phyloP scores from a whole-genome alignment of 2,888 invertebrate genomes.

The Callimorpha dominula region DNA sequence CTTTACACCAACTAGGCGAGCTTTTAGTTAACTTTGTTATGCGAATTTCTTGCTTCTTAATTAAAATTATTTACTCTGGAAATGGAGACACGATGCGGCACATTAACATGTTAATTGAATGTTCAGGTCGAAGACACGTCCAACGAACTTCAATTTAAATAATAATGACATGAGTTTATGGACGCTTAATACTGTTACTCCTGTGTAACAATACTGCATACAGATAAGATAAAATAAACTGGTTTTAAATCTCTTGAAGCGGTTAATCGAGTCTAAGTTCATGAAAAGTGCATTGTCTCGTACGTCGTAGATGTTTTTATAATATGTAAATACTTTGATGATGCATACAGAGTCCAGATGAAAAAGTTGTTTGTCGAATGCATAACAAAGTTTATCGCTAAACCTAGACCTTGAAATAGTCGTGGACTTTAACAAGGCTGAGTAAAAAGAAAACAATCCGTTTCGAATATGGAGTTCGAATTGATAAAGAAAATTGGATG shows the following conservation, averaged over 20 bases:
- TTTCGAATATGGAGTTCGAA: too few relatives aligned
- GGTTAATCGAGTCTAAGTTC: constrained; percentile 11
- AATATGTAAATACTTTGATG: neutral
- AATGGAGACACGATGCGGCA: constrained; percentile 15
- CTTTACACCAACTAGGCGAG: constrained; percentile 36
- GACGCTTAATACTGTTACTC: neutral
- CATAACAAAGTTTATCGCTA: neutral
- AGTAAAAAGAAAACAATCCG: neutral
- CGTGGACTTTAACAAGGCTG: neutral
- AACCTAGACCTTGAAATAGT: neutral
- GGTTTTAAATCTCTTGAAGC: constrained; percentile 6
- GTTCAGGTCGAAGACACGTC: constrained; percentile 18
- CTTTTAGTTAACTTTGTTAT: constrained; percentile 36
- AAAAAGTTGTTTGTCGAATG: neutral
- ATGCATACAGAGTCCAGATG: neutral
- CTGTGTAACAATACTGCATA: neutral
- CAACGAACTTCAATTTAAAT: constrained; percentile 23
- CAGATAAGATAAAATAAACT: neutral
- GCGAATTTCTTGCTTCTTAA: constrained; percentile 36
- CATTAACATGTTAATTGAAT: constrained; percentile 21
- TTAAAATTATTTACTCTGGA: constrained; percentile 48
- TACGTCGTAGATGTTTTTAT: neutral
- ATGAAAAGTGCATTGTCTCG: constrained; percentile 12
- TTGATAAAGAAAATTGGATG: neutral
- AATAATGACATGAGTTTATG: constrained; percentile 17